Base-by-base conservation (phyloP, 2,888 invertebrate species). In the Drosophila lutescens region DNA sequence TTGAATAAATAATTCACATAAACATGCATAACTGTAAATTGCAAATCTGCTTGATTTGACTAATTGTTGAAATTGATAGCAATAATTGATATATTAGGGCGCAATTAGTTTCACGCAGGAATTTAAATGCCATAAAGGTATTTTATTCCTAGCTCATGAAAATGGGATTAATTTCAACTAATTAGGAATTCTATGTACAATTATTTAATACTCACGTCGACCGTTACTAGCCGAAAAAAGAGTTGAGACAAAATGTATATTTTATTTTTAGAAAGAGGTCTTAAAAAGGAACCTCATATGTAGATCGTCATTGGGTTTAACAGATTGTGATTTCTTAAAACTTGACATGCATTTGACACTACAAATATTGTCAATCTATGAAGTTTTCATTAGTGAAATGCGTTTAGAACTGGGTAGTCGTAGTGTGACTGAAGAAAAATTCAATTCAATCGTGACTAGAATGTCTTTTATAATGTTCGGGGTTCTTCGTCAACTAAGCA, bases 61-160 rank as follows among this genome's bases (percentile, higher is more conserved):
- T 54, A 55, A 66, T 70, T 63, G 77, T 47, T 72, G 43, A 60
- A 63, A 76, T 76, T 68, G 60, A 73, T 68, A 51, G 59, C 49
- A 59, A 59, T 63, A 60, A 69, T 53, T 60, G 71, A 61, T 38
- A 54, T 53, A 44, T 62, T 58, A 57, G 46, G 23, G 20, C n/a
- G 30, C 13, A 44, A n/a, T 41, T 54, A 32, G 50, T 58, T 15
- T 34, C 12, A 10, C 30, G 36, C 4, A 13, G 12, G 3, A 26
- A 8, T n/a, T 23, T 8, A 23, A 12, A 20, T 9, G 32, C 13
- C 3, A 2, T 47, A 6, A 15, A 10, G 30, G 10, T 47, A 13
- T 23, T 4, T 5, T 8, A 9, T n/a, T 12, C 12, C 6, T 17
- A 30, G 6, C 5, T 4, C 2, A 0, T 10, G 2, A 4, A 20